Conservation (phyloP, 2,888 invertebrate genomes). For the Melinaea menophilus region DNA sequence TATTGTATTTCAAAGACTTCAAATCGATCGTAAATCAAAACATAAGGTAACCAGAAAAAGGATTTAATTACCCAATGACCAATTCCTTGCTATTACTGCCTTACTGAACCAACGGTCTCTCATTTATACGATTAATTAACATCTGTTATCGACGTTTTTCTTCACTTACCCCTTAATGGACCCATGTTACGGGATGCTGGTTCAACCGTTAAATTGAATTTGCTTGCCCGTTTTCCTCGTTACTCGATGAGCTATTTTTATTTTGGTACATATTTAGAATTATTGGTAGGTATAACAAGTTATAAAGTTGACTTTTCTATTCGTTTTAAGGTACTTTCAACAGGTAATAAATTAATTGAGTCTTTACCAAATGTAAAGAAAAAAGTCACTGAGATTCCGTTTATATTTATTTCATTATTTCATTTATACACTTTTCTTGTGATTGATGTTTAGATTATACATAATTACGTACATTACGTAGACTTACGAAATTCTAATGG, state of each 20-base stretch:
- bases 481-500: no score
- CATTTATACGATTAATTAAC: constrained; percentile 72
- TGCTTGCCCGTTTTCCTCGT: constrained; percentile 42
- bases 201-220: constrained; percentile 66
- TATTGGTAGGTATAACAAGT: constrained; percentile 7
- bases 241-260: constrained; percentile 36
- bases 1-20: no score
- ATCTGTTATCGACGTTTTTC: constrained; percentile 70
- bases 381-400: no score
- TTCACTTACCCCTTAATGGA: constrained; percentile 60
- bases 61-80: constrained; percentile 7
- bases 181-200: constrained; percentile 49
- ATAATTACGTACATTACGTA: no score
- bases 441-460: no score
- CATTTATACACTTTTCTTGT: neutral
- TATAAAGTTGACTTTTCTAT: neutral
- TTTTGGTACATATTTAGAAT: constrained; percentile 24
- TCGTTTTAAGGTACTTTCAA: neutral
- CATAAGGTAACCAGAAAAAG: neutral
- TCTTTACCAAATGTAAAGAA: no score
- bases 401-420: no score
- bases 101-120: constrained; percentile 34
- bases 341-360: no score
- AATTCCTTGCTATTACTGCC: constrained; percentile 6
- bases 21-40: neutral